A percentile compares a stretch with the other conserved stretches of the same genome.
These are phyloP conservation scores for Aphelocoma californica DNA, from an alignment of 2,797 vertebrate genomes.

Conservation along the genomic window DNA sequence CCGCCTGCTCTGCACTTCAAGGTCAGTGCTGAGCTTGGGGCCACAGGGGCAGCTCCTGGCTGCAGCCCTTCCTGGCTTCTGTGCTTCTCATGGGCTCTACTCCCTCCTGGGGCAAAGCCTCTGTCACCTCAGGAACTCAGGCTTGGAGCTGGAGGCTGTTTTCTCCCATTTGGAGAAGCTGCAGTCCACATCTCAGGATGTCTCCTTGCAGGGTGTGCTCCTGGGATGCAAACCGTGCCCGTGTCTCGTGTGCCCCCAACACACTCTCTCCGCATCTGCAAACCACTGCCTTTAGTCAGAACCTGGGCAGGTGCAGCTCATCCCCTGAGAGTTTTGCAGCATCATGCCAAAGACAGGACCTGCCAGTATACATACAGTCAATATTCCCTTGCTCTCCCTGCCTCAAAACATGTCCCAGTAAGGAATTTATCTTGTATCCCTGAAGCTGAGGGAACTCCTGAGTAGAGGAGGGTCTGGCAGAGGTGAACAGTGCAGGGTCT, in stretches of 20 bases:
- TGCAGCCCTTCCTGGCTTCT: background rate
- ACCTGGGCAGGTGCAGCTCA: background rate
- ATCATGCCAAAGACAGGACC: background rate
- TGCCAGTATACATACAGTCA: background rate
- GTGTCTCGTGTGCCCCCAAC: fast-evolving
- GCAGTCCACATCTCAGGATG: background rate
- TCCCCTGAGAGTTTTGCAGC: background rate
- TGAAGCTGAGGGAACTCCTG: background rate
- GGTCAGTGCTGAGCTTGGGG: slow-evolving; percentile 1
- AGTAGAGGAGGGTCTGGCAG: background rate
- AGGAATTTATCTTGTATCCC: background rate
- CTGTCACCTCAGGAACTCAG: fast-evolving
- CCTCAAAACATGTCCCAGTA: background rate
- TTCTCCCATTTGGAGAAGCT: background rate
- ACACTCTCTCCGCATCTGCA: background rate
- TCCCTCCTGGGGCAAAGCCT: background rate
- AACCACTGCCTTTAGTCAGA: background rate
- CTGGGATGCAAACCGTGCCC: background rate
- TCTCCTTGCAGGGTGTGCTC: background rate
- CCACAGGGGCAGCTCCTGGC: background rate
- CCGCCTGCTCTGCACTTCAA: background rate
- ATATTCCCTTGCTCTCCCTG: fast-evolving
- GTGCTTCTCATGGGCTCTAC: background rate
- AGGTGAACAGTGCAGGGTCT: background rate
- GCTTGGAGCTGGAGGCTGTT: background rate